Evolutionary conservation across 2,797 vertebrate species (phyloP).

Genomic region (Artibeus jamaicensis): DNA sequence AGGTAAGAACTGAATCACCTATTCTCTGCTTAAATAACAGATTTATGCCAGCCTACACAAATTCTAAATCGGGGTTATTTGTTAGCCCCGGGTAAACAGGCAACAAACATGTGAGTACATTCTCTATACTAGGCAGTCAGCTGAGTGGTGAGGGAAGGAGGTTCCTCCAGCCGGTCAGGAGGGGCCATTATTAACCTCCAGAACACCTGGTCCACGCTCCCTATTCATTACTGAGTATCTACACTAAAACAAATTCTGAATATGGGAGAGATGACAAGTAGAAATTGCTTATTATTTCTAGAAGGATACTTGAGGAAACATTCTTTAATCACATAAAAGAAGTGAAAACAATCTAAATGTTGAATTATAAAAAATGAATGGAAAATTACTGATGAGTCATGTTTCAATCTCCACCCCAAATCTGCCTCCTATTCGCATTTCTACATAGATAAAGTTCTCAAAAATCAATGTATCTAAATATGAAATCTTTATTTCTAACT

Average conservation of each 20-base stretch:
- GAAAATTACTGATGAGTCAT: background rate
- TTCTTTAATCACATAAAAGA: background rate
- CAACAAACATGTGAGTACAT: background rate
- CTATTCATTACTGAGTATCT: background rate
- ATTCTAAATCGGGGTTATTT: background rate
- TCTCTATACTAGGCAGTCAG: background rate
- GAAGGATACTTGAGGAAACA: background rate
- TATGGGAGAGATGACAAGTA: background rate
- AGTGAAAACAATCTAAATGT: background rate
- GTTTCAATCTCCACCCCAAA: background rate
- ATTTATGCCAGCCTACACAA: background rate
- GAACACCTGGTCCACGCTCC: background rate
- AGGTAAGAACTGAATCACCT: background rate
- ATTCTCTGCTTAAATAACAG: background rate
- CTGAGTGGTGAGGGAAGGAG: rapidly evolving
- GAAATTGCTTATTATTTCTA: background rate
- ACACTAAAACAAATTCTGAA: background rate
- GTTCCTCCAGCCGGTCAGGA: background rate
- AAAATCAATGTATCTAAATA: background rate
- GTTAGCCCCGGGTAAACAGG: background rate
- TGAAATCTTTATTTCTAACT: background rate
- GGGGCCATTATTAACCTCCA: background rate
- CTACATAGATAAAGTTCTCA: background rate
- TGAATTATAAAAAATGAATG: background rate
- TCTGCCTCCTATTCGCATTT: background rate